Conservation (phyloP, 1,140 invertebrate genomes). For the Leptinotarsa lineolata region DNA sequence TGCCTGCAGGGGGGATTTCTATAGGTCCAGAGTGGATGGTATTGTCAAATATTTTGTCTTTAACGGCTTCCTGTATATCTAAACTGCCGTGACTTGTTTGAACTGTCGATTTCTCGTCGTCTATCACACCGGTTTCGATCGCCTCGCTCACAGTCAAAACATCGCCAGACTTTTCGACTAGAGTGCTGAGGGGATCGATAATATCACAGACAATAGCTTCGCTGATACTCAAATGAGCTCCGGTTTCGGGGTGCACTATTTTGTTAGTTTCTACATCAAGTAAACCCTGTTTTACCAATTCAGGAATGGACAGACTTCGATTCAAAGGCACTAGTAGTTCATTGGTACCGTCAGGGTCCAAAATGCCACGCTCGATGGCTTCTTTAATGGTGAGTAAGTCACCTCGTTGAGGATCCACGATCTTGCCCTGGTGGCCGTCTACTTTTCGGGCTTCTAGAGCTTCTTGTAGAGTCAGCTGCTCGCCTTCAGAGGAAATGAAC, state of each 20-base stretch:
- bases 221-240: conserved; percentile 70
- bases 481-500: conserved; percentile 63
- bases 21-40: conserved; percentile 37
- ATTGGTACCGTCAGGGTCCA: conserved; percentile 78
- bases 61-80: conserved; percentile 73
- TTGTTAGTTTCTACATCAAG: conserved; percentile 76
- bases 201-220: conserved; percentile 88
- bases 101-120: conserved; percentile 73
- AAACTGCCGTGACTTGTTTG: conserved; percentile 66
- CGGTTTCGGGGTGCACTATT: conserved; percentile 90
- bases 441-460: conserved; percentile 76
- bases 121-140: conserved; percentile 75
- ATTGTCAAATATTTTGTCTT: conserved; percentile 66
- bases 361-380: conserved; percentile 80
- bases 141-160: conserved; percentile 78
- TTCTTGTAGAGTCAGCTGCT: conserved; percentile 71
- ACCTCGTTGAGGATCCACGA: conserved; percentile 82
- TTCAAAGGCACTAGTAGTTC: conserved; percentile 80
- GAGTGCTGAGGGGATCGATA: conserved; percentile 74
- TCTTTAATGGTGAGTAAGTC: conserved; percentile 79
- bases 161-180: conserved; percentile 64
- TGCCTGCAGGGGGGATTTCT: conserved; percentile 66
- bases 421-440: conserved; percentile 74
- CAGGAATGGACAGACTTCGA: conserved; percentile 78
- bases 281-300: conserved; percentile 81